Conservation (phyloP, 2,888 invertebrate species). For the Idaea dimidiata region DNA sequence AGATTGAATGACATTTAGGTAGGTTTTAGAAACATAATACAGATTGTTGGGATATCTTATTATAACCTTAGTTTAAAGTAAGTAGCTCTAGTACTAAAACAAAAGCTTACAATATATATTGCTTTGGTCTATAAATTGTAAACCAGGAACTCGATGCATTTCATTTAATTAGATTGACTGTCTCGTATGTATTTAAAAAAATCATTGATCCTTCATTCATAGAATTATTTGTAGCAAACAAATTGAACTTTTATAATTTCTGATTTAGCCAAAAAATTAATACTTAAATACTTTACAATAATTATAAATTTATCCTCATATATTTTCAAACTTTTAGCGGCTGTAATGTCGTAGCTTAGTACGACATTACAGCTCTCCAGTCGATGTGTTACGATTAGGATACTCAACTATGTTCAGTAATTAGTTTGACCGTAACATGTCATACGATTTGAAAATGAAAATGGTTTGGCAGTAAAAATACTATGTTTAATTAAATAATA, state of each 20-base stretch:
- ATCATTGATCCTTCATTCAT: not conserved
- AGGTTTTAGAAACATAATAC: conserved; percentile 19
- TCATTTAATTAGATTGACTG: conserved; percentile 4
- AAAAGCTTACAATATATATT: conserved; percentile 44
- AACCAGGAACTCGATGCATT: conserved; percentile 34
- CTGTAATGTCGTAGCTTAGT: no score
- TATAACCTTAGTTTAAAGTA: conserved; percentile 37
- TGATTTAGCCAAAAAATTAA: not conserved
- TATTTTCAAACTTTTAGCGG: no score
- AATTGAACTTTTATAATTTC: not conserved
- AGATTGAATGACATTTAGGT: conserved; percentile 13
- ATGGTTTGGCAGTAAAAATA: no score
- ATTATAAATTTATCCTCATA: no score
- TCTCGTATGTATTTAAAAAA: not conserved
- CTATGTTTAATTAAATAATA: no score
- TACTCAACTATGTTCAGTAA: no score
- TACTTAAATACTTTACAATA: no score
- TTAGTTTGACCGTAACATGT: no score
- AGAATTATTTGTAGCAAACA: not conserved
- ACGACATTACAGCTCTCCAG: no score
- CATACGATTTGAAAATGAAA: no score
- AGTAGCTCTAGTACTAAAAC: not conserved
- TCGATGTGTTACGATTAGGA: no score
- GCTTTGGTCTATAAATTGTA: conserved; percentile 50
- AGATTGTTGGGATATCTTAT: conserved; percentile 28